phyloP scores from a whole-genome alignment of 2,113 vertebrate species.

The Paradoxurus hermaphroditus region DNA sequence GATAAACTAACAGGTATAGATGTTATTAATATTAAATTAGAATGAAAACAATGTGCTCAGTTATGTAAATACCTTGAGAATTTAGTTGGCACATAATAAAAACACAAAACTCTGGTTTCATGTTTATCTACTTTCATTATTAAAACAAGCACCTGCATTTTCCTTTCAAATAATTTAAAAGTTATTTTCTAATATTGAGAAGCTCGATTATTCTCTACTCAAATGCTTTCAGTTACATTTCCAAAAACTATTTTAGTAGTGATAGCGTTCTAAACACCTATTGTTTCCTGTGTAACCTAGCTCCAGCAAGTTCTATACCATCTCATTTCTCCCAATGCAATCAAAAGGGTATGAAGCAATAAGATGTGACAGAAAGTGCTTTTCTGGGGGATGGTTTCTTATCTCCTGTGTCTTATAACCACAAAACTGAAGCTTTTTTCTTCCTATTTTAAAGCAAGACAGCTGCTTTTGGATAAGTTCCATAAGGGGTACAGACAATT shows the following conservation, averaged over 20 bases:
- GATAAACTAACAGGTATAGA: not conserved
- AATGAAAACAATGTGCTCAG: not conserved
- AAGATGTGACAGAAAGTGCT: not conserved
- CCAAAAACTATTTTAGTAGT: not conserved
- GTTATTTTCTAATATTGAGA: not conserved
- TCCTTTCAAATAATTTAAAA: not conserved
- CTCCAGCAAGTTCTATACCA: not conserved
- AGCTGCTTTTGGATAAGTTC: not conserved
- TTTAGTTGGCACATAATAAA: not conserved
- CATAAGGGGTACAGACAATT: not conserved
- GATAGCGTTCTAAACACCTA: not conserved
- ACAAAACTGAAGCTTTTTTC: not conserved
- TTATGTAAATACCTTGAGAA: not conserved
- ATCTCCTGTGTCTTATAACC: not conserved
- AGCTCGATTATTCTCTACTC: not conserved
- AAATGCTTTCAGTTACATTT: not conserved
- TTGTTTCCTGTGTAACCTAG: not conserved
- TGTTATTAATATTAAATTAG: not conserved
- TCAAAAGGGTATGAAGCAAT: not conserved
- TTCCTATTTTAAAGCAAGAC: not conserved
- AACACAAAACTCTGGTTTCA: not conserved
- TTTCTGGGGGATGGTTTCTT: not conserved
- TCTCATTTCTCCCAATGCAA: not conserved
- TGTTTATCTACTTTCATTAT: not conserved
- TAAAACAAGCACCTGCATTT: not conserved